Evolutionary conservation across 2,113 vertebrate species (phyloP).

Genomic region (Mola mola): DNA sequence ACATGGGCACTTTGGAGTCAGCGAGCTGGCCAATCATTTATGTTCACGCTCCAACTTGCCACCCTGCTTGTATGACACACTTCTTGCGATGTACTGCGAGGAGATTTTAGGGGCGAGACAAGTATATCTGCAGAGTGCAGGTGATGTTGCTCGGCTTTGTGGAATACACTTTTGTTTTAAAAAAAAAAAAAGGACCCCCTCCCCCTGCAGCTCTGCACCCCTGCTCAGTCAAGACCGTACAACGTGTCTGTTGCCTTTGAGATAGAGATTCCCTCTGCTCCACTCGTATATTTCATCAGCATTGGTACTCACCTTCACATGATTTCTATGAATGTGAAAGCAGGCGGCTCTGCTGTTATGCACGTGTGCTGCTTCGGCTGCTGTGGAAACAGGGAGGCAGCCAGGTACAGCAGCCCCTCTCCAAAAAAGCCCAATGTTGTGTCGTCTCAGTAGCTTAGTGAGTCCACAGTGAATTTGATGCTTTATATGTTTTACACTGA

Average conservation of each 20-base stretch:
- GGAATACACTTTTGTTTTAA: too few species aligned
- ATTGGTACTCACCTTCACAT: constrained; percentile 70
- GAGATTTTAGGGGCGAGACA: constrained; percentile 40
- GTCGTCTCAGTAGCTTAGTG: neutral
- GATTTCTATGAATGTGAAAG: constrained; percentile 85
- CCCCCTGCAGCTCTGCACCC: neutral
- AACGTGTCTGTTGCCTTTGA: constrained; percentile 76
- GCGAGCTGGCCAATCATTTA: constrained; percentile 65
- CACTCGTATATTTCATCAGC: constrained; percentile 80
- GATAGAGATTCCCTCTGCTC: constrained; percentile 76
- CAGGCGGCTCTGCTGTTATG: constrained; percentile 64
- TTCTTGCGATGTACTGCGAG: constrained; percentile 26
- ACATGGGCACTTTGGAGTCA: constrained; percentile 46
- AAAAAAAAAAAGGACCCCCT: neutral
- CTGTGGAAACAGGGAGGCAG: constrained; percentile 64
- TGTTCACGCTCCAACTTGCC: constrained; percentile 45
- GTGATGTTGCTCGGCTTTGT: constrained; percentile 18
- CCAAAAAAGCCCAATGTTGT: too few species aligned
- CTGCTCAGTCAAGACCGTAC: neutral
- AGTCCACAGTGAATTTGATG: neutral
- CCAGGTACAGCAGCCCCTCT: constrained; percentile 9
- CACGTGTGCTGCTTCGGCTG: too few species aligned
- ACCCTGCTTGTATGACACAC: constrained; percentile 51
- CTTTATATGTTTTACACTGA: neutral
- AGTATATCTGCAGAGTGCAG: constrained; percentile 23